Percentiles rank a stretch among this genome's conserved stretches.
Evolutionary conservation across 2,797 vertebrate species (phyloP).

Genomic region (Podargus strigoides): DNA sequence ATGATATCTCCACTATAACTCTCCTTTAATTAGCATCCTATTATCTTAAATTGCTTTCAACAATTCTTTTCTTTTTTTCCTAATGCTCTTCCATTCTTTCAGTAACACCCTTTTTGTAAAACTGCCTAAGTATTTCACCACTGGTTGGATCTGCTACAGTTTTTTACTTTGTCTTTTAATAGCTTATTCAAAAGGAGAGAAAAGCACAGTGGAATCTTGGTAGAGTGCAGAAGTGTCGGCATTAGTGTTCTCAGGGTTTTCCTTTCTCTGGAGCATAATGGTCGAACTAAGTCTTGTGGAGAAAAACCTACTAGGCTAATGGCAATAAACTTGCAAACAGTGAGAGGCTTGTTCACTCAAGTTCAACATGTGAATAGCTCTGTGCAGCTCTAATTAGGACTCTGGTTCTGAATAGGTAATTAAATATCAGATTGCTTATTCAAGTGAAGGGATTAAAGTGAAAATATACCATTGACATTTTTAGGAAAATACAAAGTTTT

Average conservation of each 20-base stretch:
- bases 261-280: constrained; percentile 35
- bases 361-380: neutral
- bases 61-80: neutral
- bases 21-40: constrained; percentile 49
- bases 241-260: constrained; percentile 17
- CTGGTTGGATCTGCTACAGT: neutral
- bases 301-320: constrained; percentile 35
- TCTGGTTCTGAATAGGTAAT: neutral
- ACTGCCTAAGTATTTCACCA: neutral
- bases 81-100: neutral
- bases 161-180: constrained; percentile 27
- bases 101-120: neutral
- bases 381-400: constrained; percentile 14
- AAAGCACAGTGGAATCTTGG: neutral
- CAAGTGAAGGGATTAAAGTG: neutral
- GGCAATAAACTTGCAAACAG: constrained; percentile 8
- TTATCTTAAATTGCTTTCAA: constrained; percentile 43
- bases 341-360: neutral
- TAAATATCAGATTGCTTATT: constrained; percentile 1
- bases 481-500: neutral
- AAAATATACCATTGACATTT: neutral
- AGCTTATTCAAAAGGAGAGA: constrained; percentile 16
- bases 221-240: neutral
- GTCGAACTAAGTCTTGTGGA: neutral
- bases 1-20: constrained; percentile 22